Base-by-base conservation (phyloP, 1,140 invertebrate species). In the Drosophila funebris region DNA sequence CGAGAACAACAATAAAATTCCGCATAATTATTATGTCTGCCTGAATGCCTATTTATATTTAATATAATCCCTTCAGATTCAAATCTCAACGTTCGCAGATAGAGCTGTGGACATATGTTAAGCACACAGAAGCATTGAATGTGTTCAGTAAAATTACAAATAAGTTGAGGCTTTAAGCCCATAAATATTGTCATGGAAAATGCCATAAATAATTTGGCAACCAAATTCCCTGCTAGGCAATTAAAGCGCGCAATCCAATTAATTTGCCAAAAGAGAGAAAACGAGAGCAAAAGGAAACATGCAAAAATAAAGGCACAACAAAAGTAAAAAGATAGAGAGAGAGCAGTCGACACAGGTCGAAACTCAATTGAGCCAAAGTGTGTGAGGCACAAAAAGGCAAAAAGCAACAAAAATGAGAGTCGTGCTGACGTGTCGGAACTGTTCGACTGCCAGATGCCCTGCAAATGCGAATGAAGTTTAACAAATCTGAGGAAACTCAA, bases 201-300 rank as follows among this genome's bases (percentile, higher is more conserved):
- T 68, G 50, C 20, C 67, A 81, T 80, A 43, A 81, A 80, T 81
- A 81, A 76, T 80, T 76, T 76, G 14, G 37, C 27, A 36, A 14
- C 41, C 24, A 13, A 48, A 52, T 57, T 67, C 69, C 79, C 44
- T 50, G 70, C 13, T 53, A 61, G 39, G 66, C 80, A 84, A 83
- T 83, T 83, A 76, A 83, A 68, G 63, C 72, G 39, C 44, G 52
- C 69, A 76, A 79, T 79, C 72, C 76, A 79, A 84, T 84, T 83
- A 72, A 78, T 79, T 71, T 68, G 33, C 16, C 58, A 64, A 76
- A 48, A 61, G 50, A 33, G 36, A 39, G 29, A 71, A 14, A n/a
- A n/a, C n/a, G 8, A 6, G 18, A 52, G 18, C 9, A 31, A 58
- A n/a, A 46, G 24, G 24, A n/a, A 61, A 6, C 13, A 58, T 33